Evolutionary conservation across 2,797 vertebrate genomes (phyloP).

Genomic region (Yasuhikotakia modesta): DNA sequence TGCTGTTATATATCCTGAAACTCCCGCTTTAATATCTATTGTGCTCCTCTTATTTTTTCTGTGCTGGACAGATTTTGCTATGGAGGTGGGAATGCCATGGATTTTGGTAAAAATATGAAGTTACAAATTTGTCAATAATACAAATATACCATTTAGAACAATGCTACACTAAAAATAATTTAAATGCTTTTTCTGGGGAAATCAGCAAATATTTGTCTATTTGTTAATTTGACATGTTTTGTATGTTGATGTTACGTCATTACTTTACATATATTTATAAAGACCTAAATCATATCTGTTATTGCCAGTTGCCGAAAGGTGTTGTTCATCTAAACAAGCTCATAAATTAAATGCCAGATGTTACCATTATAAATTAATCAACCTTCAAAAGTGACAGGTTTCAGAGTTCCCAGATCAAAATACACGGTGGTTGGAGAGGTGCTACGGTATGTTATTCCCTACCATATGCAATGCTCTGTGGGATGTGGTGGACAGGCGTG

Average conservation of each 20-base stretch:
- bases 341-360: background rate
- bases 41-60: background rate
- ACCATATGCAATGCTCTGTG: conserved; percentile 89
- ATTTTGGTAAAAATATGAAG: conserved; percentile 76
- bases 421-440: conserved; percentile 92
- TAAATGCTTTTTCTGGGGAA: too few relatives aligned
- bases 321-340: background rate
- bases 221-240: background rate
- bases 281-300: too few relatives aligned
- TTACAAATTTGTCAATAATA: background rate
- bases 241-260: too few relatives aligned
- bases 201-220: background rate
- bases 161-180: background rate
- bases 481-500: conserved; percentile 90
- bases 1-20: background rate
- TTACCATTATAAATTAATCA: background rate
- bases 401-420: conserved; percentile 81
- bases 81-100: conserved; percentile 84
- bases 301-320: background rate
- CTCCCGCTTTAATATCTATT: background rate
- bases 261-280: too few relatives aligned
- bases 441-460: conserved; percentile 86
- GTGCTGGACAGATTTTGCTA: conserved; percentile 75
- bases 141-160: background rate
- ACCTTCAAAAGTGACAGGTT: conserved; percentile 74